Conservation (phyloP, 2,888 invertebrate genomes). For the Pterostichus niger region DNA sequence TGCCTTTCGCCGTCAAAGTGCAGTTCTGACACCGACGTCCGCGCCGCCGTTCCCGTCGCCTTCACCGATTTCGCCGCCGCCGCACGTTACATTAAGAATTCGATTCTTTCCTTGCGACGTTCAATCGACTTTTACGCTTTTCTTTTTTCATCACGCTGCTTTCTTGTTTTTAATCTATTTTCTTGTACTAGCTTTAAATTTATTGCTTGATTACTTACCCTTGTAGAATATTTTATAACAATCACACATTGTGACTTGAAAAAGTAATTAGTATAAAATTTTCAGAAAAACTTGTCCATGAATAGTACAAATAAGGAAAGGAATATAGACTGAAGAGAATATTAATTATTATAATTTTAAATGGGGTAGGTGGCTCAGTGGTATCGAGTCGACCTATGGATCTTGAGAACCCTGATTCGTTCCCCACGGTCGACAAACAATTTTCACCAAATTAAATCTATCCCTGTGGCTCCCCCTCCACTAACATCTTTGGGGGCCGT, state of each 20-base stretch:
- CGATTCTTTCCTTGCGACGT: conserved; percentile 12
- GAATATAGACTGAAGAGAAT: too few species aligned
- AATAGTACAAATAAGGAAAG: too few species aligned
- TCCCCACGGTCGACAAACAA: too few species aligned
- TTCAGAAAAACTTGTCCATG: too few species aligned
- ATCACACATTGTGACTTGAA: background rate
- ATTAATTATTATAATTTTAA: too few species aligned
- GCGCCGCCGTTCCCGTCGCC: background rate
- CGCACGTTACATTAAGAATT: conserved; percentile 38
- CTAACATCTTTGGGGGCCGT: too few species aligned
- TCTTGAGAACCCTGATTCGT: too few species aligned
- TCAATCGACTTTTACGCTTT: conserved; percentile 38
- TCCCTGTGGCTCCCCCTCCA: too few species aligned
- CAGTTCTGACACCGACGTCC: background rate
- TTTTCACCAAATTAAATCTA: too few species aligned
- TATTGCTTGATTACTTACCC: conserved; percentile 42
- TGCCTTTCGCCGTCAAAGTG: conserved; percentile 19
- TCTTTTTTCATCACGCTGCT: conserved; percentile 39
- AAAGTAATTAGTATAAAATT: too few species aligned
- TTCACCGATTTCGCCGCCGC: conserved; percentile 1
- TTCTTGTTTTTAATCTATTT: conserved; percentile 35
- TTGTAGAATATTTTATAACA: conserved; percentile 31
- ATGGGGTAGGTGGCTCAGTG: too few species aligned
- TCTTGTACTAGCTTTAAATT: conserved; percentile 44
- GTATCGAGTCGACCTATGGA: background rate